Evolutionary conservation across 2,888 invertebrate species (phyloP), one percentile per base, ranked within the genome.

Genomic region (Aporophyla lueneburgensis): DNA sequence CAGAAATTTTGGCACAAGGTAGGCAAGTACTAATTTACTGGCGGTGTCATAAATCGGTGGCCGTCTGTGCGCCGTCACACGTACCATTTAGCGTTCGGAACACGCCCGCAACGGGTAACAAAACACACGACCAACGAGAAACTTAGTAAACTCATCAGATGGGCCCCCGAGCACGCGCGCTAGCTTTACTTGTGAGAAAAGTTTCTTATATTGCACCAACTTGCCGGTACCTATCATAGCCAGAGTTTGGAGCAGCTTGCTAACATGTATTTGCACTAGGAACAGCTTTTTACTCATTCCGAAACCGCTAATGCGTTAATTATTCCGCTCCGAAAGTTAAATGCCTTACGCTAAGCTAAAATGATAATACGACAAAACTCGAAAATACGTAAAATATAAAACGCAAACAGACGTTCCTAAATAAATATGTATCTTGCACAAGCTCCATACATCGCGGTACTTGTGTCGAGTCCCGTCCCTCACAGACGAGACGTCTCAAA

Each of bases 71-170:
- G 63, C 74, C 80, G 74, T 74, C 74, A 89, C 86, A 89, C 89
- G 86, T 90, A 87, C 72, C 86, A 89, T 92, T 93, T 91, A 91
- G 88, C 76, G 91, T 92, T 91, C 93, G 80, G 86, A 88, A 92
- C 92, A 93, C 92, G 91, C 89, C 88, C 89, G 87, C 88, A 89
- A 89, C 89, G 90, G 87, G 86, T 86, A 89, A 91, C 93, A 92
- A 92, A 92, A 91, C 92, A 91, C 89, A 91, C 90, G 89, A 88
- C 89, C 85, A 86, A 90, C 86, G 91, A 90, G 91, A 91, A 95
- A 96, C 93, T 96, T 95, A 90, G 91, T 93, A 94, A 96, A 96
- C 95, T 95, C 94, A 96, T 96, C 95, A 95, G 93, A 90, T 90
- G 91, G 91, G 89, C 92, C 89, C 80, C 90, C 84, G 92, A 91